These are phyloP conservation scores for Harpagoxenus sublaevis DNA, from an alignment of 2,888 invertebrate genomes.

Conservation along the genomic window DNA sequence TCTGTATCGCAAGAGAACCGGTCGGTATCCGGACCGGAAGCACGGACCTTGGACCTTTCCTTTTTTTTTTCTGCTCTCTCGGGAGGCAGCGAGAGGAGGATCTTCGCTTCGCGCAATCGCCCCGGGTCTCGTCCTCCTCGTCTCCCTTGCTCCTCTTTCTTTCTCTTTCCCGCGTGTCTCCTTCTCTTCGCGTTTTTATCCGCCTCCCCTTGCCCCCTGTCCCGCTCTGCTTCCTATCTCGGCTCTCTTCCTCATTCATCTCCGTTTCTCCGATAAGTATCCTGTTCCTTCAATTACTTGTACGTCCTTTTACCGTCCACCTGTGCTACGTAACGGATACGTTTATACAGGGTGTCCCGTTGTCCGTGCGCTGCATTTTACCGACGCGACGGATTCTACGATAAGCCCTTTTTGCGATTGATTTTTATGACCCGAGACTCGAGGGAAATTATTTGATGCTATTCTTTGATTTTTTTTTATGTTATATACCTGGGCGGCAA, in stretches of 20 bases:
- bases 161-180: conserved; percentile 48
- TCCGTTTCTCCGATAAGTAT: conserved; percentile 57
- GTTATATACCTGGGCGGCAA: neutral
- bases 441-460: neutral
- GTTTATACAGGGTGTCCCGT: conserved; percentile 26
- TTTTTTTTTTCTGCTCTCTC: conserved; percentile 58
- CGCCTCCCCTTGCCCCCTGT: conserved; percentile 48
- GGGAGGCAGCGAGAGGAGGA: conserved; percentile 43
- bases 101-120: conserved; percentile 38
- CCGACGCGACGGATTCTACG: neutral
- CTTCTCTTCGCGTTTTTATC: conserved; percentile 66
- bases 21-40: conserved; percentile 86
- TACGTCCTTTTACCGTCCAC: conserved; percentile 58
- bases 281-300: conserved; percentile 58
- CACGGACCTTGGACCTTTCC: conserved; percentile 82
- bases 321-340: conserved; percentile 51
- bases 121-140: conserved; percentile 24
- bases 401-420: neutral
- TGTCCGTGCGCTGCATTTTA: neutral
- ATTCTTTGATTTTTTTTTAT: neutral
- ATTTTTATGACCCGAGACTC: neutral
- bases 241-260: conserved; percentile 62
- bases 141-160: conserved; percentile 42
- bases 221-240: conserved; percentile 62
- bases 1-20: conserved; percentile 79